These are phyloP conservation scores for Pogoniulus pusillus DNA, from an alignment of 2,797 vertebrate species.

Conservation along the genomic window DNA sequence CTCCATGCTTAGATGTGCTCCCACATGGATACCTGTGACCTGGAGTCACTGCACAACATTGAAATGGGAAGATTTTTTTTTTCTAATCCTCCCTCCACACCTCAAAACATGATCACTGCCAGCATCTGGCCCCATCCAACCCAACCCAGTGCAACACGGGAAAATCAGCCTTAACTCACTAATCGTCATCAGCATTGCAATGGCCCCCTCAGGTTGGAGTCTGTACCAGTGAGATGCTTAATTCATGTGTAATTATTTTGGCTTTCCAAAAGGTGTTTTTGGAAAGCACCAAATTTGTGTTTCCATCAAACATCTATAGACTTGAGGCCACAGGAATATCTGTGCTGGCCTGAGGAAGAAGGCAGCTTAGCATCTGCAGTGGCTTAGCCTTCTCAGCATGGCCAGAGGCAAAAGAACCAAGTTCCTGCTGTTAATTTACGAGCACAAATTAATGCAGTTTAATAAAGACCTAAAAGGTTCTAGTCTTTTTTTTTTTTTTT, in stretches of 20 bases:
- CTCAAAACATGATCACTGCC: background rate
- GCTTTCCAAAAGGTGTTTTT: background rate
- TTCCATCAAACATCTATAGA: background rate
- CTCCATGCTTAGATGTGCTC: background rate
- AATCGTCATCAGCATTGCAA: background rate
- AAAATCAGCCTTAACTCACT: slow-evolving; percentile 42
- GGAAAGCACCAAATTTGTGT: background rate
- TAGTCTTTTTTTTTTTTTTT: background rate
- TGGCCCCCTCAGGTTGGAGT: background rate
- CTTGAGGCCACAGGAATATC: background rate
- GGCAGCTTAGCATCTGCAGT: background rate
- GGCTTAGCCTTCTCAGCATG: background rate
- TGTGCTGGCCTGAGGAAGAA: accelerated
- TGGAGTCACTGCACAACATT: background rate
- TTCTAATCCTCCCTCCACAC: background rate
- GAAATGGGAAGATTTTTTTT: slow-evolving; percentile 3
- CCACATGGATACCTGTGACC: background rate
- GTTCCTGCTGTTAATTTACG: slow-evolving; percentile 60
- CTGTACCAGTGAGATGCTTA: background rate
- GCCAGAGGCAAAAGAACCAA: slow-evolving; percentile 36
- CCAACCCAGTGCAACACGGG: background rate
- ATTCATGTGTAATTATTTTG: background rate
- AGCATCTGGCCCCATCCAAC: background rate
- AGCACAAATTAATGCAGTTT: slow-evolving; percentile 69
- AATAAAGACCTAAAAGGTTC: slow-evolving; percentile 74